Percentiles rank a stretch among this genome's conserved stretches.
Conservation (phyloP, 2,888 invertebrate genomes). For the Xestia xanthographa region DNA sequence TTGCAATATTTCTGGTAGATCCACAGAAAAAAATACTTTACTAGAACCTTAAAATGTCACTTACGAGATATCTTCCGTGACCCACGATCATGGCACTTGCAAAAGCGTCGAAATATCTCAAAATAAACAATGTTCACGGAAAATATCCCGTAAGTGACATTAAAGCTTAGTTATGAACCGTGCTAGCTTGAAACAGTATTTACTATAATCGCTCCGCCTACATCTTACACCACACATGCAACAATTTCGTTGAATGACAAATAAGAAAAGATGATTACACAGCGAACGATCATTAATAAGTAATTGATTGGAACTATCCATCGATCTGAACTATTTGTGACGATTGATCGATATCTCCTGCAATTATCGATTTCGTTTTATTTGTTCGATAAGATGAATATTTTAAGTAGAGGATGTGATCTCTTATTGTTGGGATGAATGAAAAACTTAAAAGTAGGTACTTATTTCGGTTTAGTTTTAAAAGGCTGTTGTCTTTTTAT, state of each 20-base stretch:
- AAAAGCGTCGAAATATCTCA: too few relatives aligned
- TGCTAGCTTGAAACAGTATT: too few relatives aligned
- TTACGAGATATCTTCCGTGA: too few relatives aligned
- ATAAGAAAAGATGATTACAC: conserved; percentile 87
- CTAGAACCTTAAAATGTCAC: too few relatives aligned
- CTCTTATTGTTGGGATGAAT: conserved; percentile 52
- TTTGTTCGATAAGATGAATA: conserved; percentile 66
- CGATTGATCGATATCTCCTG: conserved; percentile 75
- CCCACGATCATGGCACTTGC: too few relatives aligned
- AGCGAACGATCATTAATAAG: conserved; percentile 80
- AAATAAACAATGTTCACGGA: too few relatives aligned
- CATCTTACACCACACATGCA: conserved; percentile 68
- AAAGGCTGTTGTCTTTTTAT: conserved; percentile 13
- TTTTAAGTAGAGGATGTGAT: conserved; percentile 58
- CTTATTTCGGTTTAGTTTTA: conserved; percentile 46
- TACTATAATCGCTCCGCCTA: conserved; percentile 33
- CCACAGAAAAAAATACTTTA: not conserved
- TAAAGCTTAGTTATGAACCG: too few relatives aligned
- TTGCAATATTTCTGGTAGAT: not conserved
- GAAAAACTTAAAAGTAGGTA: conserved; percentile 24
- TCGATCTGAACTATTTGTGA: conserved; percentile 80
- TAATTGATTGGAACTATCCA: conserved; percentile 81
- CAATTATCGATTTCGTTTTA: conserved; percentile 75
- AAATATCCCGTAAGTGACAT: too few relatives aligned
- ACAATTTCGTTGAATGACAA: conserved; percentile 89